Evolutionary conservation across 2,113 vertebrate species (phyloP).

Genomic region (Lipophrys pholis): DNA sequence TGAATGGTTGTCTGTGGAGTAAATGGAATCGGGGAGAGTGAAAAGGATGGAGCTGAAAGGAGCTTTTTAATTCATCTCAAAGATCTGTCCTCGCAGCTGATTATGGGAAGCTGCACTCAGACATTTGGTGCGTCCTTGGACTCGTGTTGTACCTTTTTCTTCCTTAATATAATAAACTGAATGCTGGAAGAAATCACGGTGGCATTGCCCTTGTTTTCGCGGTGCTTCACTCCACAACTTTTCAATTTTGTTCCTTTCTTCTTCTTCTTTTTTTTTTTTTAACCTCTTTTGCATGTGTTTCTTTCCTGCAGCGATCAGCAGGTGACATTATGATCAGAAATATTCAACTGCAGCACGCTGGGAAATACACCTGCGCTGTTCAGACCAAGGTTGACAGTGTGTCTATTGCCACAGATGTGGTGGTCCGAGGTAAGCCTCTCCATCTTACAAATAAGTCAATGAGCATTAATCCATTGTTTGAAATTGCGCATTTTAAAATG

Average conservation of each 20-base stretch:
- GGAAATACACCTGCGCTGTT: conserved; percentile 93
- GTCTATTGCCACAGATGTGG: conserved; percentile 92
- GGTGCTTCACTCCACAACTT: conserved; percentile 8
- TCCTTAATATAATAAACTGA: conserved; percentile 36
- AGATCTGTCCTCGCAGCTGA: conserved; percentile 33
- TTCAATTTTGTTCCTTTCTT: not conserved
- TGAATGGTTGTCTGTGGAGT: conserved; percentile 49
- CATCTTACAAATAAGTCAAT: no score
- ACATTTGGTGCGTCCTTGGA: conserved; percentile 34
- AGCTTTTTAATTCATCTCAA: conserved; percentile 57
- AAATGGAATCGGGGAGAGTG: conserved; percentile 46
- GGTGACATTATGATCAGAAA: conserved; percentile 98
- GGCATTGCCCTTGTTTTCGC: conserved; percentile 11
- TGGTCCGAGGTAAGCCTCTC: conserved; percentile 89
- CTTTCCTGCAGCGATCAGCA: conserved; percentile 87
- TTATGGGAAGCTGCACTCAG: conserved; percentile 33
- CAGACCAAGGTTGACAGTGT: conserved; percentile 94
- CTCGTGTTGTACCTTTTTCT: conserved; percentile 14
- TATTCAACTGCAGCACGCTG: conserved; percentile 95
- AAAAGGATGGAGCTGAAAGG: conserved; percentile 52
- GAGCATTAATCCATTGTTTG: no score
- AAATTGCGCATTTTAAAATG: no score
- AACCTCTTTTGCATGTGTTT: not conserved
- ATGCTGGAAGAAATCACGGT: conserved; percentile 27
- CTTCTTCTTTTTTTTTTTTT: not conserved